Evolutionary conservation across 1,140 invertebrate species (phyloP), one percentile per base, ranked within the genome.

Genomic region (Drosophila kikkawai): DNA sequence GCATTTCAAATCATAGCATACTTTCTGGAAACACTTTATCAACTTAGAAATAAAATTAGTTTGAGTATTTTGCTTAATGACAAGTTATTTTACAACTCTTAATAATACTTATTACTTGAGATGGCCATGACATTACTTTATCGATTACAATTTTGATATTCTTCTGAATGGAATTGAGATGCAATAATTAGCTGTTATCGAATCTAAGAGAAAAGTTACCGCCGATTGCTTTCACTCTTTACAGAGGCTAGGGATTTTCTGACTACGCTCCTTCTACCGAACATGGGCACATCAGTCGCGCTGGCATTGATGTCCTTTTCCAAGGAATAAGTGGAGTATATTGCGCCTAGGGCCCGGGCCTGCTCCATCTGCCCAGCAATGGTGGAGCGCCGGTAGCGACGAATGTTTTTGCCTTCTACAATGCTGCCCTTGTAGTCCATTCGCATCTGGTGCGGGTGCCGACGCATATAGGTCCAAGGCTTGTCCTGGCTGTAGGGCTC

Each of bases 381-480:
- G 26, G 79, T 56, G 3, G 0, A 0, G 0, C 78, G 65, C 0
- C 57, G 63, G 15, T 81, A 81, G 4, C 79, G 78, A 17, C 7
- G 22, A 3, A 58, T 61, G 7, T 3, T 39, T 2, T 37, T 19
- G 2, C 19, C 7, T 12, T 8, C 13, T 12, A 65, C n/a, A 9
- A 11, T 17, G 0, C 11, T 0, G 0, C 37, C 19, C 0, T 2
- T 9, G 4, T 29, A 17, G 13, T 9, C 9, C 12, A 6, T 17
- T 37, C 48, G 15, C 26, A 1, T 4, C 11, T 58, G 42, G 0
- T 29, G 15, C 1, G 81, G 81, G 61, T 83, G 81, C 13, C 80
- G 76, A 9, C 80, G 61, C n/a, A 83, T 8, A 71, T 71, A 83
- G 6, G 76, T 84, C 56, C 60, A 59, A 0, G 63, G 39, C 4